These are phyloP conservation scores for Salminus brasiliensis DNA, from an alignment of 2,113 vertebrate species.

Conservation along the genomic window DNA sequence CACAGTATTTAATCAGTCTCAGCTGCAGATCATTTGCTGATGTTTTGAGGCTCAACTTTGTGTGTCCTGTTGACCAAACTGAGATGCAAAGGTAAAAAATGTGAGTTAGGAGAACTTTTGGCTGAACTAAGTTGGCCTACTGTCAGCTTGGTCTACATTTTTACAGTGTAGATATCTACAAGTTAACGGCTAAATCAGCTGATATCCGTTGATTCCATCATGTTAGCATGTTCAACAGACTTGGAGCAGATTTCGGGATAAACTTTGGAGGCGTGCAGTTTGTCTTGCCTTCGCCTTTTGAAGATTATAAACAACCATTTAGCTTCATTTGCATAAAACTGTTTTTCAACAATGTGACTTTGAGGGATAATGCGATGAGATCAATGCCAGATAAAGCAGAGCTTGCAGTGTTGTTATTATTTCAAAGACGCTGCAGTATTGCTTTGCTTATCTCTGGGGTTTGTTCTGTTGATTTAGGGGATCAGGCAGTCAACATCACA, in stretches of 20 bases:
- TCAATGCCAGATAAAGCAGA: background rate
- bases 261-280: background rate
- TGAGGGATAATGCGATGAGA: slow-evolving; percentile 1
- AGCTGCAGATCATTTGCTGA: no score
- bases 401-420: background rate
- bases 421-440: slow-evolving; percentile 16
- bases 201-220: background rate
- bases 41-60: no score
- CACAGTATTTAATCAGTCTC: no score
- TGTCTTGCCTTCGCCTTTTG: background rate
- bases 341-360: no score
- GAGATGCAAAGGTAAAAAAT: no score
- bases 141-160: no score
- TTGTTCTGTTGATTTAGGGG: slow-evolving; percentile 34
- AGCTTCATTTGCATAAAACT: background rate
- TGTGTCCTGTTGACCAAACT: no score
- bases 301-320: background rate
- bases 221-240: background rate
- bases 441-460: slow-evolving; percentile 15
- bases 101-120: no score
- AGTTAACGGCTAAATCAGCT: background rate
- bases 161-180: no score
- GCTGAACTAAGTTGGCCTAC: no score
- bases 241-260: background rate
- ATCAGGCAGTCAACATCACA: no score